Evolutionary conservation across 2,888 invertebrate genomes (phyloP).

Genomic region (Mactromeris polynyma): DNA sequence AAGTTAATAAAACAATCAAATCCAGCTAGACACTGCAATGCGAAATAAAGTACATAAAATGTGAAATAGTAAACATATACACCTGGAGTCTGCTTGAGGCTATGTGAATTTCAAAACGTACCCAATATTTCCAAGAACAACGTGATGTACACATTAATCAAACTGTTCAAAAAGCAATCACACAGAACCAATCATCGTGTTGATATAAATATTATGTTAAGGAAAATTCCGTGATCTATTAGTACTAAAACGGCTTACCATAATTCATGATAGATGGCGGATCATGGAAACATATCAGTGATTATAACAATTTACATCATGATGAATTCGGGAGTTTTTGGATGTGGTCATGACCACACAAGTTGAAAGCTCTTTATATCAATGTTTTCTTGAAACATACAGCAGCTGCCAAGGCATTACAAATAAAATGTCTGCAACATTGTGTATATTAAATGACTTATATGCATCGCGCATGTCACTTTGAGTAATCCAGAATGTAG

Average conservation of each 20-base stretch:
- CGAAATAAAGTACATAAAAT: too few relatives aligned
- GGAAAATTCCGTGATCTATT: neutral
- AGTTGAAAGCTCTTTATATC: neutral
- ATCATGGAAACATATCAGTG: neutral
- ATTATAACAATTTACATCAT: neutral
- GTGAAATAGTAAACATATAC: too few relatives aligned
- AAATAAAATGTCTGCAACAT: neutral
- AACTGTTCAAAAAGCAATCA: neutral
- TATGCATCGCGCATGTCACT: neutral
- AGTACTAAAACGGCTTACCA: neutral
- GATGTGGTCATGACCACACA: conserved; percentile 11
- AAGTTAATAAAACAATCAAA: too few relatives aligned
- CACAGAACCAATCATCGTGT: neutral
- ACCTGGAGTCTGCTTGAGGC: too few relatives aligned
- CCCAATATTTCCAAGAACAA: too few relatives aligned
- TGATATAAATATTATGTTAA: neutral
- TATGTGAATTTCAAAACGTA: too few relatives aligned
- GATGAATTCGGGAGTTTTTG: neutral
- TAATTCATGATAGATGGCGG: neutral
- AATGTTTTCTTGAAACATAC: neutral
- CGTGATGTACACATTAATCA: neutral
- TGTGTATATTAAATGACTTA: neutral
- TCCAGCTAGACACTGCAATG: too few relatives aligned
- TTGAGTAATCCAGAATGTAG: neutral
- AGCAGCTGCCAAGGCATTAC: neutral